These are phyloP conservation scores for Agonum fuliginosum DNA, from an alignment of 2,888 invertebrate species.

Conservation along the genomic window DNA sequence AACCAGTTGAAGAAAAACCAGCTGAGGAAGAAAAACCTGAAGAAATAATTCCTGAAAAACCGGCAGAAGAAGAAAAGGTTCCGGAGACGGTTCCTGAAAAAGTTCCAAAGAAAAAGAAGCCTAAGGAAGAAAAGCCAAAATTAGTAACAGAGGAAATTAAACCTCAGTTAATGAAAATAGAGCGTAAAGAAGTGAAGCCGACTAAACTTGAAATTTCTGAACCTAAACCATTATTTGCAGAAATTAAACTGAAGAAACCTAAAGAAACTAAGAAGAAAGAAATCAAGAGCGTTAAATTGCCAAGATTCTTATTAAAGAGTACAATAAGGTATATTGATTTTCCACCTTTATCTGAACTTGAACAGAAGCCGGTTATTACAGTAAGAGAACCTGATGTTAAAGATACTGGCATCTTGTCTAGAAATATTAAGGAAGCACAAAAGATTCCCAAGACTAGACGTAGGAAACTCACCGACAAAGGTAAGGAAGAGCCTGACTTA, in stretches of 20 bases:
- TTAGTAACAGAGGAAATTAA: slow-evolving; percentile 64
- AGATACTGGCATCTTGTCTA: slow-evolving; percentile 72
- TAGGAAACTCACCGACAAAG: slow-evolving; percentile 69
- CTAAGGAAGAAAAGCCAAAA: slow-evolving; percentile 63
- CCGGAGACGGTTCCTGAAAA: slow-evolving; percentile 51
- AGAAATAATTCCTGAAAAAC: slow-evolving; percentile 61
- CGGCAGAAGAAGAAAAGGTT: slow-evolving; percentile 61
- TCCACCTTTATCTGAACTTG: slow-evolving; percentile 69
- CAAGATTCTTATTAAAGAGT: slow-evolving; percentile 83
- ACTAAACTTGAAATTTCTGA: slow-evolving; percentile 78
- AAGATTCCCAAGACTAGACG: slow-evolving; percentile 68
- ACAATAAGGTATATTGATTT: slow-evolving; percentile 77
- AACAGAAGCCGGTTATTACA: slow-evolving; percentile 68
- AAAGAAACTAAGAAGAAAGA: slow-evolving; percentile 66
- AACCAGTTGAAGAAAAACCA: slow-evolving; percentile 59
- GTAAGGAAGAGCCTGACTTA: slow-evolving; percentile 66
- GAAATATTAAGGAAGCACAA: slow-evolving; percentile 73
- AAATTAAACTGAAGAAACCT: slow-evolving; percentile 77
- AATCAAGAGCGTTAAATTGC: slow-evolving; percentile 72
- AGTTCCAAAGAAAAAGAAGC: slow-evolving; percentile 54
- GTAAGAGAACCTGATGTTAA: slow-evolving; percentile 69
- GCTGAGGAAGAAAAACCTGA: slow-evolving; percentile 60
- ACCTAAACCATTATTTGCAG: slow-evolving; percentile 77
- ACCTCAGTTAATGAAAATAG: slow-evolving; percentile 76
- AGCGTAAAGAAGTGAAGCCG: slow-evolving; percentile 77